Conservation (phyloP, 2,113 vertebrate species). For the Xyliphius kryptos region DNA sequence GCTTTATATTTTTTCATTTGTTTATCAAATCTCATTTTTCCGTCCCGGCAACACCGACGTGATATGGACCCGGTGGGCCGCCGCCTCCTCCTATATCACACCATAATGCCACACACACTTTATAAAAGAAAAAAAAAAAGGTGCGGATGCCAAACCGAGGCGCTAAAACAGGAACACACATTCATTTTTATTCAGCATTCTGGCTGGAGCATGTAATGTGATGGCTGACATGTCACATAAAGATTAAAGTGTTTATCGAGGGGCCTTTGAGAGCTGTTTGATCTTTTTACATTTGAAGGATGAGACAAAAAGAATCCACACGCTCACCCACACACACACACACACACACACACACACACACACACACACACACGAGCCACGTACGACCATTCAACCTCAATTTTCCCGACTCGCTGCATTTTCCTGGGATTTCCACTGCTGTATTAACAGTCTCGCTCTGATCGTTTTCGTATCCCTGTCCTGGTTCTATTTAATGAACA, state of each 20-base stretch:
- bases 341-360: slow-evolving; percentile 15
- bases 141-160: not conserved
- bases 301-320: slow-evolving; percentile 2
- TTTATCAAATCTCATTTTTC: too few relatives aligned
- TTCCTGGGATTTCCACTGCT: slow-evolving; percentile 23
- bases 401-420: slow-evolving; percentile 5
- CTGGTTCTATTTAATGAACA: slow-evolving; percentile 36
- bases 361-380: slow-evolving; percentile 1
- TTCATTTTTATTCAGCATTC: not conserved
- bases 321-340: slow-evolving; percentile 16
- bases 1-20: too few relatives aligned
- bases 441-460: not conserved
- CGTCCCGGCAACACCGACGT: not conserved
- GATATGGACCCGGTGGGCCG: not conserved
- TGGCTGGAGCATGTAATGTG: not conserved
- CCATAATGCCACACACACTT: not conserved
- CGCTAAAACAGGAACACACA: not conserved
- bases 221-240: slow-evolving; percentile 7
- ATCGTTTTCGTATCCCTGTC: slow-evolving; percentile 36
- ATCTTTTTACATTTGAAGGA: slow-evolving; percentile 16
- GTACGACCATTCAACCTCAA: slow-evolving; percentile 1
- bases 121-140: not conserved
- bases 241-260: slow-evolving; percentile 2
- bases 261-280: slow-evolving; percentile 10
- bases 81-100: not conserved